Conservation (phyloP, 1,140 invertebrate species). For the Mactra quadrangularis region DNA sequence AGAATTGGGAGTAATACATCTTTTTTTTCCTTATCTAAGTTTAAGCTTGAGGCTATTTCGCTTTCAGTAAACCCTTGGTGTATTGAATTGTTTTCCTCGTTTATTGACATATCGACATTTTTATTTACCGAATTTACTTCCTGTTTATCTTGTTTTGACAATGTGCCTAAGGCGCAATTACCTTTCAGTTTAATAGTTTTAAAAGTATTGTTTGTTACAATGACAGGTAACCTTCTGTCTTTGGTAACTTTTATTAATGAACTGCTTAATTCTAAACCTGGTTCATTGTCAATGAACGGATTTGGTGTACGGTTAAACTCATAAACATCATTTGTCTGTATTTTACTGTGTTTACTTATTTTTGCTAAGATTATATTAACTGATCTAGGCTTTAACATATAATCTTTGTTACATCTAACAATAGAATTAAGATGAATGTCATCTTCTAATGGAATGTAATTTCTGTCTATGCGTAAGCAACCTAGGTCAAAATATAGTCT, state of each 20-base stretch:
- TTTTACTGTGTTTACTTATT: not conserved
- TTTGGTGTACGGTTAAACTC: not conserved
- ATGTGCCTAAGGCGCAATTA: not conserved
- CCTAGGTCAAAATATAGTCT: constrained; percentile 20
- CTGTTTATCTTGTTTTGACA: not conserved
- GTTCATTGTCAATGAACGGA: not conserved
- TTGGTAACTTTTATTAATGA: too few relatives aligned
- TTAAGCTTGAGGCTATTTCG: too few relatives aligned
- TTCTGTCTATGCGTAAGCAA: not conserved
- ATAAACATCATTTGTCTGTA: not conserved
- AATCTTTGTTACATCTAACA: not conserved
- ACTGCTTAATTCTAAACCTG: not conserved
- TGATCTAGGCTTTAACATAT: not conserved
- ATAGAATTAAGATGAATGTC: constrained; percentile 17
- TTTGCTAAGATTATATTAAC: not conserved
- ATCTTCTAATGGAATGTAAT: not conserved
- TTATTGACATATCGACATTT: not conserved
- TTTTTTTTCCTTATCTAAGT: not conserved
- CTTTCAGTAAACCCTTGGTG: not conserved
- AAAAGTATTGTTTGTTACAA: too few relatives aligned
- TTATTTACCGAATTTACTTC: not conserved
- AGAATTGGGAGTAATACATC: not conserved
- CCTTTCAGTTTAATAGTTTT: too few relatives aligned
- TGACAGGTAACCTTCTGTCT: too few relatives aligned
- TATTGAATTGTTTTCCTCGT: not conserved